A percentile compares a stretch with the other conserved stretches of the same genome.
Evolutionary conservation across 2,888 invertebrate genomes (phyloP).

Genomic region (Muscina levida): DNA sequence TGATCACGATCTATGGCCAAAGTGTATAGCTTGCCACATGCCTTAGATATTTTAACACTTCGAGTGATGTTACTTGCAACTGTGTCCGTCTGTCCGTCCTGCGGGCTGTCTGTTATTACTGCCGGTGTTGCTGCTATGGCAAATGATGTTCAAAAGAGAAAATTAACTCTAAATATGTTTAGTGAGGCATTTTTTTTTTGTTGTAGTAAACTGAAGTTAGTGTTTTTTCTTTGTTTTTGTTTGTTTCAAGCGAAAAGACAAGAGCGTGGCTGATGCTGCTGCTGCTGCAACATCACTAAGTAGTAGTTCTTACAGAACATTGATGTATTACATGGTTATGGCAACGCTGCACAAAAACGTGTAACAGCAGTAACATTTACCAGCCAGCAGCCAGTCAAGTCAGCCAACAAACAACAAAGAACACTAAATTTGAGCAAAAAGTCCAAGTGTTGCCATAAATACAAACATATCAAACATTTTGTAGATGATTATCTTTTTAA

Average conservation of each 20-base stretch:
- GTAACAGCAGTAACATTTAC: neutral
- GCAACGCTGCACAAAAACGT: neutral
- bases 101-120: no score
- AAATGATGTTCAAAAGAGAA: constrained; percentile 29
- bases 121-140: neutral
- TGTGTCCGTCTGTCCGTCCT: neutral
- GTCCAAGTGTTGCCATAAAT: constrained; percentile 59
- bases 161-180: constrained; percentile 39
- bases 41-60: constrained; percentile 38
- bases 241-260: constrained; percentile 1
- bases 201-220: neutral
- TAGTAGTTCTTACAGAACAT: constrained; percentile 37
- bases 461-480: constrained; percentile 61
- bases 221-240: neutral
- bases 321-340: constrained; percentile 51
- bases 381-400: neutral
- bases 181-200: constrained; percentile 21
- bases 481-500: constrained; percentile 59
- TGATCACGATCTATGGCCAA: constrained; percentile 20
- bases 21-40: constrained; percentile 28
- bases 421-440: no score
- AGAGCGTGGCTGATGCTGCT: constrained; percentile 3
- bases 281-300: no score
- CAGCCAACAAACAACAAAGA: neutral
- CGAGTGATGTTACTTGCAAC: neutral